phyloP scores from a whole-genome alignment of 53 echinoderm and acorn worm species.

The Henricia sp. region DNA sequence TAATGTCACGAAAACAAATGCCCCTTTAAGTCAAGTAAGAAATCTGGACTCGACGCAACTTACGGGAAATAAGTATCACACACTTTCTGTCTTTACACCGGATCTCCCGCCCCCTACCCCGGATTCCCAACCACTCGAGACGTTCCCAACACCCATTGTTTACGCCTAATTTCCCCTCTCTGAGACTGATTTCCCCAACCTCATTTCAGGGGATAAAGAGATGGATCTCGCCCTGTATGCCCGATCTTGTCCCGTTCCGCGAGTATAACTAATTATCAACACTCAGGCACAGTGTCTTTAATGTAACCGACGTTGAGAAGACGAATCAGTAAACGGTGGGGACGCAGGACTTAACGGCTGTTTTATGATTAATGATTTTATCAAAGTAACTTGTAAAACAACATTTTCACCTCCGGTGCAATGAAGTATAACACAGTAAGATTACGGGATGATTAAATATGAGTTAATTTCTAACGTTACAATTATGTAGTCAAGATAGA shows the following conservation, averaged over 20 bases:
- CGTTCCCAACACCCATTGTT: conserved; percentile 43
- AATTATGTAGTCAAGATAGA: no score
- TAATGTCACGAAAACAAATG: no score
- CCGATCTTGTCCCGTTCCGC: conserved; percentile 25
- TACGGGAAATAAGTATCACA: no score
- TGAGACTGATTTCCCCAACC: conserved; percentile 56
- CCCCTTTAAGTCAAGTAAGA: no score
- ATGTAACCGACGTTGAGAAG: conserved; percentile 46
- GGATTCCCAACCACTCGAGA: conserved; percentile 28
- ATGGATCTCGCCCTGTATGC: conserved; percentile 28
- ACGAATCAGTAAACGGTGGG: not conserved
- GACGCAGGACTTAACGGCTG: not conserved
- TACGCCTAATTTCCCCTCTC: conserved; percentile 52
- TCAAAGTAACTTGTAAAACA: no score
- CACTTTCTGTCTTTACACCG: not conserved
- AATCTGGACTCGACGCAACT: no score
- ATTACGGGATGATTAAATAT: no score
- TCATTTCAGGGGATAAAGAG: conserved; percentile 47
- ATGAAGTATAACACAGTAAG: no score
- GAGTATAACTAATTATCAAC: conserved; percentile 40
- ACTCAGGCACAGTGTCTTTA: conserved; percentile 24
- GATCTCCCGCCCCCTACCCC: conserved; percentile 13
- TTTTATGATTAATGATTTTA: conserved; percentile 46
- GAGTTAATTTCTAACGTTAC: no score
- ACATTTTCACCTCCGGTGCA: no score